phyloP scores from a whole-genome alignment of 2,797 vertebrate species.

The Lutjanus argentimaculatus region DNA sequence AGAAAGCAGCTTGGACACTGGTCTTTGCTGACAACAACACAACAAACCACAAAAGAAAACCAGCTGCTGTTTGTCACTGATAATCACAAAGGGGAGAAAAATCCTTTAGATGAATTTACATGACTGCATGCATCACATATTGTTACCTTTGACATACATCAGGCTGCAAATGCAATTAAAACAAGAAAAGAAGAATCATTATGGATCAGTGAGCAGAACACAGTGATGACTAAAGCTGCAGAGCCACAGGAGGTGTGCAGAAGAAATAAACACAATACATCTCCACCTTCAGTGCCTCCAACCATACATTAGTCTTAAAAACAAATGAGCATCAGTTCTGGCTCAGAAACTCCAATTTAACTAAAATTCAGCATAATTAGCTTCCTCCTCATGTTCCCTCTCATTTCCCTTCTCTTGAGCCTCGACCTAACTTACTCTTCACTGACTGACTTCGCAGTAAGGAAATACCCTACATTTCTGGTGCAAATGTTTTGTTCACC shows the following conservation, averaged over 20 bases:
- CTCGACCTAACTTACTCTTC: no score
- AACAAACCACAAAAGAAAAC: neutral
- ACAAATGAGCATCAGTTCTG: conserved; percentile 53
- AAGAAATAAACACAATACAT: conserved; percentile 31
- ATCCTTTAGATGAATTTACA: neutral
- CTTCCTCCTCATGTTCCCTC: conserved; percentile 23
- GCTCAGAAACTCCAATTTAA: conserved; percentile 49
- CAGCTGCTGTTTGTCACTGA: neutral
- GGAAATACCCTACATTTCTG: no score
- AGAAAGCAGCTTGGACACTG: neutral
- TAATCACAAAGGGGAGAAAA: neutral
- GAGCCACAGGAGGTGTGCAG: conserved; percentile 27
- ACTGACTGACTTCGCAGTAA: no score
- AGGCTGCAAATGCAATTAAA: conserved; percentile 26
- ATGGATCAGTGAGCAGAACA: conserved; percentile 23
- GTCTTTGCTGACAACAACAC: neutral
- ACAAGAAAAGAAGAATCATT: neutral
- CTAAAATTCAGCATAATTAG: conserved; percentile 29
- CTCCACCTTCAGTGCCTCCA: conserved; percentile 19
- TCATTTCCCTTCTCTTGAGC: conserved; percentile 12
- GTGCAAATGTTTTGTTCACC: no score
- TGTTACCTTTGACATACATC: conserved; percentile 3
- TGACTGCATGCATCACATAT: conserved; percentile 11
- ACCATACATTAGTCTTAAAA: conserved; percentile 44
- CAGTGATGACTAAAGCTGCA: neutral